phyloP scores from a whole-genome alignment of 2,888 invertebrate species.

The Acholoe squamosa region DNA sequence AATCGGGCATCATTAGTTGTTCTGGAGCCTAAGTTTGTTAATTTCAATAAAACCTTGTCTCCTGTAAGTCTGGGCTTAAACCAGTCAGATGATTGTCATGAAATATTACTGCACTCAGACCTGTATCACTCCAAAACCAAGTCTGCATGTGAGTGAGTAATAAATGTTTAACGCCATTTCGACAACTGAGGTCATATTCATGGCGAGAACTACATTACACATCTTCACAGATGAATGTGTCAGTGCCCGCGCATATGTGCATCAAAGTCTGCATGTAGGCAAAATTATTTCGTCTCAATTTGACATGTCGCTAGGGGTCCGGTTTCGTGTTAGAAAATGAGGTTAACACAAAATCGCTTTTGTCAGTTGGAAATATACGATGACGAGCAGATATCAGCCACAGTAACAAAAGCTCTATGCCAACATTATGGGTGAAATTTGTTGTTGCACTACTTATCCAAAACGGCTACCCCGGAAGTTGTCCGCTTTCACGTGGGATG shows the following conservation, averaged over 20 bases:
- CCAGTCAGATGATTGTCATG: no score
- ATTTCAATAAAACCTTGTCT: no score
- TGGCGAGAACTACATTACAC: no score
- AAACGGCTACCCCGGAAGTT: no score
- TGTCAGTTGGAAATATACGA: background rate
- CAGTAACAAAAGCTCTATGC: background rate
- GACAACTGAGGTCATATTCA: no score
- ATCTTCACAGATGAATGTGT: no score
- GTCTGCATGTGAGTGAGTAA: background rate
- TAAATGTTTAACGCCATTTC: no score
- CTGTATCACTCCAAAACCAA: background rate
- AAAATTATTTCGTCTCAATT: background rate
- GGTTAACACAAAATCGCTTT: background rate
- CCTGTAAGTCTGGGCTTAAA: no score
- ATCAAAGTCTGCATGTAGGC: background rate
- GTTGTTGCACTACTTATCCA: no score
- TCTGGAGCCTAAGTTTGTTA: background rate
- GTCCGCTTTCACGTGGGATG: no score
- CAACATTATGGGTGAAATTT: background rate
- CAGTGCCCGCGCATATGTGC: no score
- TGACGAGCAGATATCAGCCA: background rate
- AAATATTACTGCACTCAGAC: background rate
- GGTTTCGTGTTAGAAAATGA: background rate
- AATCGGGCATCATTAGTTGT: background rate
- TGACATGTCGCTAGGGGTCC: background rate